These are phyloP conservation scores for Sphaerodactylus townsendi DNA, from an alignment of 2,113 vertebrate genomes.

Conservation along the genomic window DNA sequence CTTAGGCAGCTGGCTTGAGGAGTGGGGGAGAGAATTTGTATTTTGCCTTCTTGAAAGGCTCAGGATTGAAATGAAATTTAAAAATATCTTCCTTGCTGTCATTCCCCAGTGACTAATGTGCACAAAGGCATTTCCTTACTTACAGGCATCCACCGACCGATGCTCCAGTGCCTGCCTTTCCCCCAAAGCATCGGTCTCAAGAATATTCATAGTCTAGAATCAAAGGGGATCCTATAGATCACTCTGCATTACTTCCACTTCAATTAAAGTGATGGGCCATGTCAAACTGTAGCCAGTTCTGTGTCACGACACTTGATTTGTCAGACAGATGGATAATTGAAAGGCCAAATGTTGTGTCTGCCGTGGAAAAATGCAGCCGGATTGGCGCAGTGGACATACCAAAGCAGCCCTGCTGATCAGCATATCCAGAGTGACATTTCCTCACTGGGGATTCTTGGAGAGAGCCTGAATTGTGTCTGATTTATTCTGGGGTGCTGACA, in stretches of 20 bases:
- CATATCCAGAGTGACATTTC: conserved; percentile 64
- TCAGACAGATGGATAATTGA: conserved; percentile 81
- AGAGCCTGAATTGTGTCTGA: conserved; percentile 44
- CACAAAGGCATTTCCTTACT: conserved; percentile 19
- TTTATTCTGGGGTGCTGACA: conserved; percentile 16
- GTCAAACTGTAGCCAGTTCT: conserved; percentile 68
- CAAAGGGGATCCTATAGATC: conserved; percentile 72
- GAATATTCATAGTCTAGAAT: conserved; percentile 64
- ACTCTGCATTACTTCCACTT: conserved; percentile 75
- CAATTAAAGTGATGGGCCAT: conserved; percentile 68
- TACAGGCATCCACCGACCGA: conserved; percentile 22
- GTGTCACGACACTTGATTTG: conserved; percentile 71
- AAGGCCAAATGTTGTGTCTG: conserved; percentile 79
- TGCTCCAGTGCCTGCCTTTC: neutral
- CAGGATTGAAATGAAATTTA: neutral
- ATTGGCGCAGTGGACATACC: conserved; percentile 51
- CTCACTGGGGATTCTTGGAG: conserved; percentile 47
- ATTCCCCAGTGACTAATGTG: conserved; percentile 26
- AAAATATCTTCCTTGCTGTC: neutral
- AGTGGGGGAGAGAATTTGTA: neutral
- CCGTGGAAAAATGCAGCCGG: conserved; percentile 71
- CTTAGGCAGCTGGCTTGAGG: no score
- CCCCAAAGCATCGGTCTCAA: conserved; percentile 56
- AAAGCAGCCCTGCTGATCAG: conserved; percentile 49
- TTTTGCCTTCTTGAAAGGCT: conserved; percentile 9